A percentile compares a stretch with the other conserved stretches of the same genome.
Conservation (phyloP, 1,140 invertebrate species). For the Zaprionus tsacasi region DNA sequence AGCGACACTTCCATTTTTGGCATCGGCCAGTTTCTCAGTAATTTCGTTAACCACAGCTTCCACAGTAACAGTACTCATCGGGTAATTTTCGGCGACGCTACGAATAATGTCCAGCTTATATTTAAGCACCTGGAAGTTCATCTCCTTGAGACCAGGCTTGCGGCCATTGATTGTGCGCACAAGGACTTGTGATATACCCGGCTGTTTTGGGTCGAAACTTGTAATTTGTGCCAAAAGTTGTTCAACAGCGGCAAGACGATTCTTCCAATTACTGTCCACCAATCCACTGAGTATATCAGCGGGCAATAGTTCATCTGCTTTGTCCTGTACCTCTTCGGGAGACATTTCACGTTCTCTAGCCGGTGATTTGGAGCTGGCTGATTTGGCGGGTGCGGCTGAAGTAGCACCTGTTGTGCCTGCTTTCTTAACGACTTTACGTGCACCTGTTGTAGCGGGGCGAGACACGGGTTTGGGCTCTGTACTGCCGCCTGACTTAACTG, state of each 20-base stretch:
- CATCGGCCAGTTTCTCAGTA: conserved; percentile 93
- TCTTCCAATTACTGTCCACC: conserved; percentile 94
- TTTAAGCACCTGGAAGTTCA: conserved; percentile 97
- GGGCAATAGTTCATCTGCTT: conserved; percentile 87
- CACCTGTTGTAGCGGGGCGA: conserved; percentile 85
- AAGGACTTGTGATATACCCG: conserved; percentile 90
- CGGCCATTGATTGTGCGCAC: conserved; percentile 91
- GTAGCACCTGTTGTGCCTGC: conserved; percentile 36
- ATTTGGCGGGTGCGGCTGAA: conserved; percentile 58
- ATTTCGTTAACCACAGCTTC: conserved; percentile 92
- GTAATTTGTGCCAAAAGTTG: conserved; percentile 88
- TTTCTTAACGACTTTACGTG: conserved; percentile 67
- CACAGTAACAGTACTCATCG: conserved; percentile 89
- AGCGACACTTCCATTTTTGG: conserved; percentile 90
- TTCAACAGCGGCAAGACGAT: conserved; percentile 91
- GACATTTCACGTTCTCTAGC: conserved; percentile 86
- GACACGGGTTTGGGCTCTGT: conserved; percentile 86
- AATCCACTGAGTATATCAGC: conserved; percentile 88
- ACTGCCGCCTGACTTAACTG: conserved; percentile 85
- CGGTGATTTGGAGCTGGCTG: conserved; percentile 79
- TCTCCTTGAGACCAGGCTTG: conserved; percentile 95
- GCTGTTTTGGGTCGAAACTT: conserved; percentile 86
- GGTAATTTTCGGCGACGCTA: conserved; percentile 90
- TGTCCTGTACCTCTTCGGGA: conserved; percentile 90
- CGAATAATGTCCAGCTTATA: conserved; percentile 91